Conservation (phyloP, 30 jellyfish, hydroid and myxozoan species). For the Aurelia sp. region DNA sequence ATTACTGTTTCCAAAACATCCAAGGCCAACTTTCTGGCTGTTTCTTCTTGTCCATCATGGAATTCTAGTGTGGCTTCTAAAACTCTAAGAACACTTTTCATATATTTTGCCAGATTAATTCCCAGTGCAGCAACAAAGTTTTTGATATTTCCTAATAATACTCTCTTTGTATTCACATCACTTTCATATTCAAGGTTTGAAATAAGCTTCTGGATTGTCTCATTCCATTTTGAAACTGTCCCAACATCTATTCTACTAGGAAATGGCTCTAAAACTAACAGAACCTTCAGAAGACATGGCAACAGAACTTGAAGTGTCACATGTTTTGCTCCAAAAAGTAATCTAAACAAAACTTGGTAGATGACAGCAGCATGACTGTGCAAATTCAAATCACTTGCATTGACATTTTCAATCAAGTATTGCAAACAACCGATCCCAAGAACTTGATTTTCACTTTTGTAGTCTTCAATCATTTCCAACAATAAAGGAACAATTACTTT, state of each 20-base stretch:
- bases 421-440: constrained; percentile 71
- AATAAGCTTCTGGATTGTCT: constrained; percentile 53
- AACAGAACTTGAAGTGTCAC: constrained; percentile 51
- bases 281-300: constrained; percentile 57
- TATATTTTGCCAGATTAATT: constrained; percentile 51
- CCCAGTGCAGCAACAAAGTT: constrained; percentile 48
- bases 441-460: constrained; percentile 58
- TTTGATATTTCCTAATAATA: constrained; percentile 35
- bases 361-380: constrained; percentile 74
- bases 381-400: constrained; percentile 73
- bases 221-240: constrained; percentile 69
- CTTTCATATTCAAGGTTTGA: constrained; percentile 71
- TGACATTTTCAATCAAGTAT: constrained; percentile 66
- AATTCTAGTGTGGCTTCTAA: constrained; percentile 3
- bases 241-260: constrained; percentile 24
- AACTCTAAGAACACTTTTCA: constrained; percentile 18
- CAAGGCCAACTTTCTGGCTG: constrained; percentile 33
- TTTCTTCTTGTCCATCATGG: constrained; percentile 64
- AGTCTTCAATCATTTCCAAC: constrained; percentile 68
- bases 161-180: constrained; percentile 9
- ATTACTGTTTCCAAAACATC: constrained; percentile 12
- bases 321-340: constrained; percentile 60
- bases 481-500: constrained; percentile 54
- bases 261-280: constrained; percentile 62
- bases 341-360: constrained; percentile 71